phyloP scores from a whole-genome alignment of 2,113 vertebrate genomes.

The Galemys pyrenaicus region DNA sequence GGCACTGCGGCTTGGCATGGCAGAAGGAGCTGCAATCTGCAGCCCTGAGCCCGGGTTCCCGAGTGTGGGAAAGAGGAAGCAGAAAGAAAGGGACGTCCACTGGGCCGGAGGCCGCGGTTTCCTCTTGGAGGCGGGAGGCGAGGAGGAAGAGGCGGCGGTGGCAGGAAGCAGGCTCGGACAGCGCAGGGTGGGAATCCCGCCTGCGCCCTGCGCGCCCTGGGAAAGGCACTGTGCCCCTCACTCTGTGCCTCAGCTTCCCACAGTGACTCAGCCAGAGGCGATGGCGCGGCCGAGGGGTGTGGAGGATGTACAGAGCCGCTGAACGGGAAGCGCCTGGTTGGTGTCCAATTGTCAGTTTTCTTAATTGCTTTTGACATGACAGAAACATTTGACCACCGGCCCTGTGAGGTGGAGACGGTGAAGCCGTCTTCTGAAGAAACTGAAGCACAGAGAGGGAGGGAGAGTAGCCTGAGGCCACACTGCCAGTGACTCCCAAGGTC shows the following conservation, averaged over 20 bases:
- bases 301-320: no score
- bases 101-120: constrained; percentile 44
- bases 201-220: neutral
- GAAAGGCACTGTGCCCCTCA: neutral
- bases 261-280: neutral
- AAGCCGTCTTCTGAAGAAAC: neutral
- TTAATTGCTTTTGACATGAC: neutral
- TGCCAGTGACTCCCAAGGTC: neutral
- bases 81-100: constrained; percentile 64
- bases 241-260: neutral
- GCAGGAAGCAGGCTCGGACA: constrained; percentile 26
- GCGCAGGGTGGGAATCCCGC: neutral
- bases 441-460: neutral
- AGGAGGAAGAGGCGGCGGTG: neutral
- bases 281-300: neutral
- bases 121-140: constrained; percentile 55
- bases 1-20: neutral
- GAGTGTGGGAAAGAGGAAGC: constrained; percentile 80
- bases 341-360: no score
- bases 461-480: neutral
- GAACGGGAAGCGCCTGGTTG: no score
- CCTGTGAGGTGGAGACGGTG: no score
- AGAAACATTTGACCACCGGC: neutral
- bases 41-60: neutral
- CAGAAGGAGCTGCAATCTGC: neutral